Base-by-base conservation (phyloP, 2,113 vertebrate genomes). In the Neodon shergylaensis region DNA sequence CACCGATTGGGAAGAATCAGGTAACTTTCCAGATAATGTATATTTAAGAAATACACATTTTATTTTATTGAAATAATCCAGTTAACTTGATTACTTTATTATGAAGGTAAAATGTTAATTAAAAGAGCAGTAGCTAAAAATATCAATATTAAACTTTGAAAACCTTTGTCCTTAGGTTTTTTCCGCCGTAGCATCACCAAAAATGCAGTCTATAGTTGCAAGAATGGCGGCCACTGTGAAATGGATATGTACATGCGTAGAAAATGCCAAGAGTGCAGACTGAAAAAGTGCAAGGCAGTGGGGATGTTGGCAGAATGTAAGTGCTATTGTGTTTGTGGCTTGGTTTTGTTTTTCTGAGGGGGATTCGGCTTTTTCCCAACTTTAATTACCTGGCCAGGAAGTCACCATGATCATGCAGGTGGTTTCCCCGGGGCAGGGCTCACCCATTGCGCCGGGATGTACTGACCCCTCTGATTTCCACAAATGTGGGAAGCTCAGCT, bases 161-260 rank as follows among this genome's bases (percentile, higher is more conserved):
- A 21, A 28, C 0, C 39, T 84, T 94, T 83, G 28, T 95, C 78
- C 21, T 12, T 95, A 99, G 99, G 99, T 19, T 99, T 99, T 96
- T 99, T 99, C 96, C 98, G 99, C 63, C 99, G 99, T 6, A 99
- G 99, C 44, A 99, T 99, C 92, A 99, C 99, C 54, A 99, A 99
- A 97, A 99, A 99, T 61, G 99, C 99, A 0, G 99, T 99, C 63
- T 99, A 99, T 93, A 99, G 98, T 91, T 99, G 99, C 95, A 99
- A 99, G 98, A 99, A 98, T 7, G 99, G 99, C 0, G 99, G 99
- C 0, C 98, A 99, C 93, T 99, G 99, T 91, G 99, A 99, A 98
- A 99, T 99, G 99, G 99, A 99, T 98, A 99, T 99, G 99, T 99
- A 99, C 97, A 99, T 99, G 99, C 98, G 99, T 52, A 99, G 99